phyloP scores from a whole-genome alignment of 2,797 vertebrate species.

The Lepilemur ruficaudatus region DNA sequence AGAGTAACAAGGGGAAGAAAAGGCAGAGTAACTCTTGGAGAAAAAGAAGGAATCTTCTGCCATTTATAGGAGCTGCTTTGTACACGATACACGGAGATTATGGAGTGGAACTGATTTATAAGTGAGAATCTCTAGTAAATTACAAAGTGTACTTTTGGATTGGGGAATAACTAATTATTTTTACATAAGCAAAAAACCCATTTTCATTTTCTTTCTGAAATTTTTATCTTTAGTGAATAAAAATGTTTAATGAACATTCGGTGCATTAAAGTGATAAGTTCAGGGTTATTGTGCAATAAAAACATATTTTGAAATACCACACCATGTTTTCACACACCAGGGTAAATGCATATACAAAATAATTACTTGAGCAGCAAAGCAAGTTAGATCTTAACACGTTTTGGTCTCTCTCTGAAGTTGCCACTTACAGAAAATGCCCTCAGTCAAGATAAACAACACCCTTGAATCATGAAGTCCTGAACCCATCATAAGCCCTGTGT shows the following conservation, averaged over 20 bases:
- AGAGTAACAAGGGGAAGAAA: background rate
- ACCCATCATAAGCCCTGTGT: background rate
- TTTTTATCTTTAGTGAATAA: constrained; percentile 10
- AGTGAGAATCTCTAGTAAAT: background rate
- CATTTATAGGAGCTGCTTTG: background rate
- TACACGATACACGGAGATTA: background rate
- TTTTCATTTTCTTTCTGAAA: constrained; percentile 22
- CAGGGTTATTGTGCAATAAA: background rate
- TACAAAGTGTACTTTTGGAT: background rate
- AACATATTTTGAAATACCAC: background rate
- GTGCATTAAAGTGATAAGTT: background rate
- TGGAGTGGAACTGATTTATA: background rate
- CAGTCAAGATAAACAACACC: background rate
- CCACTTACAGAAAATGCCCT: background rate
- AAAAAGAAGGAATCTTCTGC: background rate
- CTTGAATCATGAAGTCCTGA: background rate
- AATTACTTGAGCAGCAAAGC: background rate
- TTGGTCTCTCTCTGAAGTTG: background rate
- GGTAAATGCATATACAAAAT: background rate
- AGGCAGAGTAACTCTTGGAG: background rate
- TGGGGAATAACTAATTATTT: background rate
- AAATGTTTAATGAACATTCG: background rate
- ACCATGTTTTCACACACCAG: background rate
- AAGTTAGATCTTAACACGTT: background rate
- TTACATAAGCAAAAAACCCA: background rate